Percentiles rank a stretch among this genome's conserved stretches.
Conservation (phyloP, 1,140 invertebrate genomes). For the Piezodorus guildinii region DNA sequence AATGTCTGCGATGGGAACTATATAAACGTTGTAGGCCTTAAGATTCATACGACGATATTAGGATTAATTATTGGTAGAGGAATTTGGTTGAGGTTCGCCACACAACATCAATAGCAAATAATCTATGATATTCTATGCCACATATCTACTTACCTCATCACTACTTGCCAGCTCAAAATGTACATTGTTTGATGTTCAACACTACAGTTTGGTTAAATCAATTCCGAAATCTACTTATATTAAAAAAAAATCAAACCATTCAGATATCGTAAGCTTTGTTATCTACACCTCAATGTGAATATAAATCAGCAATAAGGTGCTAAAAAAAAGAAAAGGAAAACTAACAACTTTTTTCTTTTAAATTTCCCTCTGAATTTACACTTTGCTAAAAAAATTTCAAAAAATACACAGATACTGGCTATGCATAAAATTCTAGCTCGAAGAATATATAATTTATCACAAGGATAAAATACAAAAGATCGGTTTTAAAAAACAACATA, state of each 20-base stretch:
- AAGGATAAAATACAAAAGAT: background rate
- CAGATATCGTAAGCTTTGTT: constrained; percentile 1
- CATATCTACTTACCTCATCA: constrained; percentile 17
- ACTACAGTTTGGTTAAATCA: background rate
- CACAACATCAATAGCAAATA: constrained; percentile 13
- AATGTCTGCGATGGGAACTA: constrained; percentile 3
- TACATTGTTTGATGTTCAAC: constrained; percentile 14
- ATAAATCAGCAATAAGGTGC: constrained; percentile 8
- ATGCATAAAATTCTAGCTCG: no score
- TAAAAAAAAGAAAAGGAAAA: background rate
- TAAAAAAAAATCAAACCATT: constrained; percentile 10
- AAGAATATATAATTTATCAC: no score
- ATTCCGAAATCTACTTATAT: background rate
- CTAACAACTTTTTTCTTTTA: background rate
- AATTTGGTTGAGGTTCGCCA: constrained; percentile 7
- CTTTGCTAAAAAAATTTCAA: no score
- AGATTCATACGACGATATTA: background rate
- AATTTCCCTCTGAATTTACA: background rate
- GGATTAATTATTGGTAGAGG: constrained; percentile 11
- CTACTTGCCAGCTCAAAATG: constrained; percentile 13
- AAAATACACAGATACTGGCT: no score
- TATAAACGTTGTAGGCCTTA: constrained; percentile 11
- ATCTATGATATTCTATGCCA: constrained; percentile 12
- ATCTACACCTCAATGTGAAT: constrained; percentile 5
- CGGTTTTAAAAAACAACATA: constrained; percentile 10